Base-by-base conservation (phyloP, 2,888 invertebrate genomes). In the Melanostoma mellinum region DNA sequence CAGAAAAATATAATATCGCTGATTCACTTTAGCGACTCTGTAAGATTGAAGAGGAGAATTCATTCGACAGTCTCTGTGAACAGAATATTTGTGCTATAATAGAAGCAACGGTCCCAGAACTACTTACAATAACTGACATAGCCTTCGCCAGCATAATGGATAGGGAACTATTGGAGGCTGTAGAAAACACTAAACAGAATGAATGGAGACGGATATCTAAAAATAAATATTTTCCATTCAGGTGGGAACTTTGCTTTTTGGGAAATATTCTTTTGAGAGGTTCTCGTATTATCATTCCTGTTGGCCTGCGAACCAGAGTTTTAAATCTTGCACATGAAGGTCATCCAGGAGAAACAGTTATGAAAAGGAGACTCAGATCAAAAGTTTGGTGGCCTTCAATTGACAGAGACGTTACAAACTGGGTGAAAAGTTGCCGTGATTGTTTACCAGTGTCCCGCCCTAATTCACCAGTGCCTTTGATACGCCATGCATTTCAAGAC, bases 331-430 rank as follows among this genome's bases (percentile, higher is more conserved):
- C 60, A 53, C 72, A 56, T 38, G 53, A 72, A 42, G 20, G 61
- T 9, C 69, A 76, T 44, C 76, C 69, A 1, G 69, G 68, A 0
- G 68, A 68, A 46, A 50, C 71, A 2, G 69, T 71, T 3, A 77
- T 77, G 77, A 71, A 71, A 55, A 42, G 71, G 3, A 60, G 77
- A 42, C 10, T 86, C 4, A 63, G 82, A 1, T 44, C 78, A 6
- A 78, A 85, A 50, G 36, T 85, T 40, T 85, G 74, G 80, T 85
- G 85, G 85, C 79, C 72, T 4, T n/a, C 81, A 30, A 55, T 82
- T 20, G 60, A 76, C 32, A 50, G 55, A 50, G 63, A 69, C n/a
- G 55, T 78, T 6, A 55, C 48, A 30, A 40, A n/a, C n/a, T n/a
- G n/a, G n/a, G n/a, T n/a, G n/a, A n/a, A n/a, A n/a, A n/a, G n/a